phyloP scores from a whole-genome alignment of 2,113 vertebrate species.

The Nanorana parkeri region DNA sequence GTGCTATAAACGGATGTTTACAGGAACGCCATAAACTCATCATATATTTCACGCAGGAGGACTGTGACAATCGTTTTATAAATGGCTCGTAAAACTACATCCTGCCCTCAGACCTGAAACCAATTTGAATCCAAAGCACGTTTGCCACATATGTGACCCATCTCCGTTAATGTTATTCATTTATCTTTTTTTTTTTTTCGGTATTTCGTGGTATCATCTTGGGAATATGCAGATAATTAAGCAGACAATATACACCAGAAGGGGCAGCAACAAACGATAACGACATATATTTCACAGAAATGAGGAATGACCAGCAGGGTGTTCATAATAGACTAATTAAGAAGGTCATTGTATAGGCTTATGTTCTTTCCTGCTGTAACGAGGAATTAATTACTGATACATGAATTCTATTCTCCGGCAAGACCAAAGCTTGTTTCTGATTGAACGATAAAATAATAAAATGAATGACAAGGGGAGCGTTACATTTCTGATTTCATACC shows the following conservation, averaged over 20 bases:
- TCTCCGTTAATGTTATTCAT: background rate
- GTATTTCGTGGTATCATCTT: background rate
- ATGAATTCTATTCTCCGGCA: background rate
- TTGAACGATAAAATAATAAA: background rate
- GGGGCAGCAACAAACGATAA: constrained; percentile 19
- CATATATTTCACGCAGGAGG: background rate
- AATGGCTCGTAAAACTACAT: constrained; percentile 4
- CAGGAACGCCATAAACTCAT: constrained; percentile 12
- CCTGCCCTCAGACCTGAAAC: background rate
- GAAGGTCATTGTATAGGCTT: constrained; percentile 37
- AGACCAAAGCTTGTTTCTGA: background rate
- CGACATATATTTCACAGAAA: constrained; percentile 4
- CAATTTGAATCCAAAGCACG: background rate
- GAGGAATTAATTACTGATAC: constrained; percentile 40
- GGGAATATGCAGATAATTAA: background rate
- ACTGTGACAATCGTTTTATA: background rate
- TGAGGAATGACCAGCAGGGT: constrained; percentile 8
- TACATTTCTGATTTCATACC: too few relatives aligned
- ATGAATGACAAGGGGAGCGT: background rate
- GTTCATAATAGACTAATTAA: constrained; percentile 34
- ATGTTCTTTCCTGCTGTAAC: constrained; percentile 31
- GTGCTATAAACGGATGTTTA: constrained; percentile 21
- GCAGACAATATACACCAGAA: background rate
- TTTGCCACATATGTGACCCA: background rate
- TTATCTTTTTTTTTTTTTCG: background rate